Evolutionary conservation across 2,888 invertebrate genomes (phyloP), one percentile per base, ranked within the genome.

Genomic region (Adineta ricciae): DNA sequence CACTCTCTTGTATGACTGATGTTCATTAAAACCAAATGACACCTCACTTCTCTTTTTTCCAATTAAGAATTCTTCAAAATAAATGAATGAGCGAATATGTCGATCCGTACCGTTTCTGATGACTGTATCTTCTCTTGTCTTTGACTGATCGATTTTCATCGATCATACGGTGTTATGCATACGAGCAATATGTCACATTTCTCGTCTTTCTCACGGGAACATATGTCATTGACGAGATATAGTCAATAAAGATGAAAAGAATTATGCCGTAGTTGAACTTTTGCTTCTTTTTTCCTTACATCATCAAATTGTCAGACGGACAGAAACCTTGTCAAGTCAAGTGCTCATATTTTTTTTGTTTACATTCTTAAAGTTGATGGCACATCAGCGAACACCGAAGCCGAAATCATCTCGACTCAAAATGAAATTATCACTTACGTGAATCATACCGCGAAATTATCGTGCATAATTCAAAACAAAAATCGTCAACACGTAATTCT

Each of bases 21-120:
- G 64, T 64, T 64, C 64, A 64, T 64, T 64, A 64, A 64, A 64
- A 64, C 64, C 64, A 64, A 64, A 64, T 64, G 64, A 64, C 64
- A 64, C 64, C 32, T 32, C 64, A 16, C 64, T 64, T 64, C 64
- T 64, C 64, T 64, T 64, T 64, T 64, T 64, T 64, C 64, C 64
- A 64, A 64, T 64, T 64, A 64, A 36, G 19, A 27, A 64, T 64
- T 64, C 64, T 64, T 32, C 32, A 32, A 64, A 64, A 32, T 16
- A 4, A 64, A 46, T 46, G 46, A 46, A 46, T 46, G 46, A 46
- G 11, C 46, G 46, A 9, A 56, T 56, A n/a, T 1, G 19, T 50
- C 14, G 50, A 50, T 50, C 50, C 11, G 11, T 46, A 46, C 5
- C 46, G 5, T 46, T 64, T 64, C 16, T 64, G 32, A 64, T 64